These are phyloP conservation scores for Acanthurus lineatus DNA, from an alignment of 2,797 vertebrate genomes.

Conservation along the genomic window DNA sequence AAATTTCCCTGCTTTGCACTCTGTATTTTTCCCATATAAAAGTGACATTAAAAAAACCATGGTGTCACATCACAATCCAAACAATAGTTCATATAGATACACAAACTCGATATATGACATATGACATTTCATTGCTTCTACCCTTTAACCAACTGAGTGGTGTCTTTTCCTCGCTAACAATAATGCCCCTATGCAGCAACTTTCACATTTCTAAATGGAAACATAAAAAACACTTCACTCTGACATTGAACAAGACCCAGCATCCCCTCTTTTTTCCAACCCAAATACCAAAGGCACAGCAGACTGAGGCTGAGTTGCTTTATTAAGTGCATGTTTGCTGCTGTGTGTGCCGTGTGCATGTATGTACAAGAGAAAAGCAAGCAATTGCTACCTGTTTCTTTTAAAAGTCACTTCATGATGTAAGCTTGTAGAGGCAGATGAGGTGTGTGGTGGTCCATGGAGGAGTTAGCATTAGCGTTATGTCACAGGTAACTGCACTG, in stretches of 20 bases:
- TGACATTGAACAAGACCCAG: constrained; percentile 62
- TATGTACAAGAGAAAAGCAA: constrained; percentile 56
- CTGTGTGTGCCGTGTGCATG: constrained; percentile 40
- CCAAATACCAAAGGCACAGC: constrained; percentile 58
- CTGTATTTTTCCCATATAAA: constrained; percentile 66
- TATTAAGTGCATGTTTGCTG: constrained; percentile 68
- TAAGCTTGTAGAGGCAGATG: constrained; percentile 73
- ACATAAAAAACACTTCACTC: constrained; percentile 77
- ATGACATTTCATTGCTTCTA: constrained; percentile 71
- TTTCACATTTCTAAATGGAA: constrained; percentile 86
- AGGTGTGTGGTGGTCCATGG: constrained; percentile 63
- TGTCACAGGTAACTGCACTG: constrained; percentile 36
- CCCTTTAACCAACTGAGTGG: constrained; percentile 78
- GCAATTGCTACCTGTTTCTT: constrained; percentile 52
- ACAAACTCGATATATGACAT: constrained; percentile 60
- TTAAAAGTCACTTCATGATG: constrained; percentile 66
- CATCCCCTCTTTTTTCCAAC: constrained; percentile 37
- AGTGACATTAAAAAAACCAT: constrained; percentile 61
- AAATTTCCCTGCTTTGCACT: constrained; percentile 74
- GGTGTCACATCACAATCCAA: constrained; percentile 65
- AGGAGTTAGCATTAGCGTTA: constrained; percentile 32
- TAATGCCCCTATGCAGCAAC: constrained; percentile 83
- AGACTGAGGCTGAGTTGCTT: constrained; percentile 58
- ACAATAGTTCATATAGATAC: constrained; percentile 61
- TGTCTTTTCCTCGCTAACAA: constrained; percentile 73